Base-by-base conservation (phyloP, 1,140 invertebrate species). In the Pararge aegeria region DNA sequence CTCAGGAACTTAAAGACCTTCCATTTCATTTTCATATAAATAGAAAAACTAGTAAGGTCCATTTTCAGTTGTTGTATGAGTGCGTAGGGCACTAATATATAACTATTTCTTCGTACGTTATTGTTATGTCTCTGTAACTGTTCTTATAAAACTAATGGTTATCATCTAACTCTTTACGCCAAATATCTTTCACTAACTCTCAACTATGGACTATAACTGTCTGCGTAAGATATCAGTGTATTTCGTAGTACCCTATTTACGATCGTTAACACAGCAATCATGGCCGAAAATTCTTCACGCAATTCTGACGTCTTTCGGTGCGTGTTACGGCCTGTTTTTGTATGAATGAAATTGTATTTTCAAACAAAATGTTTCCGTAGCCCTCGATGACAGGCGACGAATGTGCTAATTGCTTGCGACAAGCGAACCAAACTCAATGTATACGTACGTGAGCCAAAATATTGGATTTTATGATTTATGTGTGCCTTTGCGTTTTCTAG, bases 331-430 rank as follows among this genome's bases (percentile, higher is more conserved):
- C 40, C 29, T 37, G 56, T 52, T 56, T 60, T 61, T 15, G 29
- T 46, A 38, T 56, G 49, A 61, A 60, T 65, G 52, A 46, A 48
- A 37, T 55, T 15, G 16, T 49, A 40, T 55, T 55, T 46, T 56
- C 59, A 19, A 55, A 56, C 62, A 60, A 55, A 61, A 46, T 37
- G 48, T 64, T 64, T 66, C 69, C 66, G 68, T 67, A 69, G 61
- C 60, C 53, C 67, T 59, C 65, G 83, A 68, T 85, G 84, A 85
- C 84, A 87, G 75, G 67, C 55, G 73, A 64, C 70, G 73, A 75
- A 83, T 78, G 82, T 80, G 84, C 75, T 87, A 87, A 87, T 87
- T 84, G 77, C 71, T 58, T 52, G 54, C 65, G 70, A 80, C 74
- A 74, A 63, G 38, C 57, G 57, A 70, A 75, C 66, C 60, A 73